Evolutionary conservation across 2,888 invertebrate species (phyloP), one percentile per base, ranked within the genome.

Genomic region (Drosophila macrospina): DNA sequence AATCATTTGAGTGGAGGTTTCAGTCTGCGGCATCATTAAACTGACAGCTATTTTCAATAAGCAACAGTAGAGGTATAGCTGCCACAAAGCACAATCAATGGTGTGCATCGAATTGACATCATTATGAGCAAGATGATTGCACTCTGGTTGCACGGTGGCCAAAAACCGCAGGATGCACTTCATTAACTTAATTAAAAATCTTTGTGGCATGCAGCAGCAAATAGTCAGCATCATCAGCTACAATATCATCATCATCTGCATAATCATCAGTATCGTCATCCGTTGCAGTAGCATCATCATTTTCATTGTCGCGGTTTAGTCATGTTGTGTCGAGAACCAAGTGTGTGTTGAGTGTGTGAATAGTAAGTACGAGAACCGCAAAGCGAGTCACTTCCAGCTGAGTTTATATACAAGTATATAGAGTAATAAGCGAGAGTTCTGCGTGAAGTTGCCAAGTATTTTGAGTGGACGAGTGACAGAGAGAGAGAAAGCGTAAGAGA

Each of bases 131-230:
- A 44, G 68, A 62, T 62, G 64, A 55, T 74, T 59, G 55, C 59
- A 32, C 59, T 66, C 52, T 47, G 55, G 34, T 55, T 34, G 60
- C 42, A 44, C 41, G 65, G 48, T 72, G 61, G 59, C 76, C 75
- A 74, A 78, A 78, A 78, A 61, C 87, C 88, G 54, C 84, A 79
- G 63, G 80, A 84, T 71, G 77, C 88, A 80, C 77, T 86, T 86
- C 80, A 86, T 88, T 88, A 78, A 86, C 67, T 88, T 86, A 80
- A 86, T 86, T 86, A 86, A 86, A 84, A 74, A 74, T 78, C 66
- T 52, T 74, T 77, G 68, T 63, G 57, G 41, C 55, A 50, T 42
- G 41, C 55, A 68, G 39, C 59, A 41, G 39, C 51, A 45, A 41
- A 70, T 41, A 44, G 32, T 13, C 61, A 55, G 32, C 16, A n/a